Base-by-base conservation (phyloP, 1,140 invertebrate species). In the Helicoverpa armigera region DNA sequence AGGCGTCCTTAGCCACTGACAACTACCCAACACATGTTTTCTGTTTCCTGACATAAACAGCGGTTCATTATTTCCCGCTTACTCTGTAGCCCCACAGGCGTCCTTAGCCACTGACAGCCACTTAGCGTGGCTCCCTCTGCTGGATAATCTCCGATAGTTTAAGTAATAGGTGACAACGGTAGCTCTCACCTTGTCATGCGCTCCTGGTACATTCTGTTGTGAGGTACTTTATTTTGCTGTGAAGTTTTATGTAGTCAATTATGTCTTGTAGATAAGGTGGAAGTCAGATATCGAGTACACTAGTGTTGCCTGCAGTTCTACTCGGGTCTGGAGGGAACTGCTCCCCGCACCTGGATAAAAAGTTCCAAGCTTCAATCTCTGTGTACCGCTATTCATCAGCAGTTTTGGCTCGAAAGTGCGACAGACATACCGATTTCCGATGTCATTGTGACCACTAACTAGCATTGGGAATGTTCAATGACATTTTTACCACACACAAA, bases 101-200 rank as follows among this genome's bases (percentile, higher is more conserved):
- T 63, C 75, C 14, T 50, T 23, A 18, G 53, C 18, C 43, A 67
- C 14, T 63, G 23, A 67, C 61, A 67, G 63, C 61, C 63, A 78
- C 50, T 54, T 78, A 63, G 29, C 61, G 4, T 13, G 18, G 18
- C 50, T 58, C 53, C 72, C 63, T n/a, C 58, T 35, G 11, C 58
- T 54, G 50, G 61, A 67, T 78, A 53, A 78, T 67, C 63, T 63
- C 12, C 18, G 18, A 35, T 67, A 35, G 50, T 54, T 51, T 78
- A 78, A 78, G 61, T 78, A 67, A 67, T 78, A 53, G 23, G 51
- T 67, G 61, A 67, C 50, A 56, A 53, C 50, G 29, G 58, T 63
- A 63, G 29, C 60, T 63, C 29, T 31, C 29, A 63, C 60, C 60
- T 63, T 63, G 12, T 31, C 60, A 63, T 63, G 60, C 60, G 29